Evolutionary conservation across 2,888 invertebrate species (phyloP).

Genomic region (Agrotis clavis): DNA sequence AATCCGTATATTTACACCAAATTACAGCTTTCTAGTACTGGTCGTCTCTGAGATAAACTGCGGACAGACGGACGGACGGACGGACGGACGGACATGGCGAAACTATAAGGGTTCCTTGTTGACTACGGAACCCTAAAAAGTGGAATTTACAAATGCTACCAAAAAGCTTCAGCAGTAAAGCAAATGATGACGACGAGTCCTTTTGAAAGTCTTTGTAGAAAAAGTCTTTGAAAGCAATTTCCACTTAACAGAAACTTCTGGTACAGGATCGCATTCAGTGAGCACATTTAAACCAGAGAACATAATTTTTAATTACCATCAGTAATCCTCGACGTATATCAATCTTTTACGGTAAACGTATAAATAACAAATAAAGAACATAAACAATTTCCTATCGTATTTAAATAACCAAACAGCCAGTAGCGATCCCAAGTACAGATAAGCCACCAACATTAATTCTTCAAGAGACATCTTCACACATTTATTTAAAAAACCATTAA

Average conservation of each 20-base stretch:
- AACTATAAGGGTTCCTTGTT: no score
- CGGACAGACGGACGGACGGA: no score
- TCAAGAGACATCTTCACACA: constrained; percentile 25
- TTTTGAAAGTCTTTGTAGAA: no score
- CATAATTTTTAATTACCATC: constrained; percentile 1
- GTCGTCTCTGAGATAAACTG: no score
- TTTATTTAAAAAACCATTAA: constrained; percentile 46
- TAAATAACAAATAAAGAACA: constrained; percentile 38
- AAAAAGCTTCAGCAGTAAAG: no score
- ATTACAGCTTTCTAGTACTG: no score
- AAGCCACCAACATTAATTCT: constrained; percentile 39
- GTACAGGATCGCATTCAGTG: no score
- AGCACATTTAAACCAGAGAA: not conserved
- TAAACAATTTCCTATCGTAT: constrained; percentile 36
- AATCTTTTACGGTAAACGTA: not conserved
- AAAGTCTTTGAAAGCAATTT: not conserved
- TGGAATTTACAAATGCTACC: not conserved
- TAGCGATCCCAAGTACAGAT: constrained; percentile 47
- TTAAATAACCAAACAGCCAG: constrained; percentile 41
- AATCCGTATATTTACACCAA: no score
- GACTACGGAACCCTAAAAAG: no score
- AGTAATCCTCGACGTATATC: not conserved
- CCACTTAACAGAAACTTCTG: not conserved
- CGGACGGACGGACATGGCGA: no score
- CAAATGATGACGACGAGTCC: no score